phyloP scores from a whole-genome alignment of 2,888 invertebrate genomes.

The Parnassius apollo region DNA sequence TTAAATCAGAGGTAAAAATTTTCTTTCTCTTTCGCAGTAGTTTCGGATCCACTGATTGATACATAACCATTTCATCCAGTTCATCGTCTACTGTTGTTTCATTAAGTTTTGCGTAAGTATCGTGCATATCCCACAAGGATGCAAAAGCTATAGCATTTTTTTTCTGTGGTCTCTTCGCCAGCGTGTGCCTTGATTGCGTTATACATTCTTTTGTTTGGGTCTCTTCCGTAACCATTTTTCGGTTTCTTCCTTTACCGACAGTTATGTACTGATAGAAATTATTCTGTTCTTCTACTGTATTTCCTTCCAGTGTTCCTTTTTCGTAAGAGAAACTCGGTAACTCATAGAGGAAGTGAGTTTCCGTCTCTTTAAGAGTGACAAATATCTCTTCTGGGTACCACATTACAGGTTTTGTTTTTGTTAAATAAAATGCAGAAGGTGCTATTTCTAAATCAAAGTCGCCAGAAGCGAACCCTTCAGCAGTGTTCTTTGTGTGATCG shows the following conservation, averaged over 20 bases:
- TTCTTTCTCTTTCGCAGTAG: constrained; percentile 56
- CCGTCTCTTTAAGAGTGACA: constrained; percentile 84
- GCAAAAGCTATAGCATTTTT: constrained; percentile 84
- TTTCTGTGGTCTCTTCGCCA: constrained; percentile 77
- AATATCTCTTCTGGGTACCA: constrained; percentile 81
- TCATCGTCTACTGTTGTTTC: constrained; percentile 46
- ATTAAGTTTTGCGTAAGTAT: constrained; percentile 82
- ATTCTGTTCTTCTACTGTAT: constrained; percentile 82
- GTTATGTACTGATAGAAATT: constrained; percentile 85
- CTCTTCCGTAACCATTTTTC: constrained; percentile 84
- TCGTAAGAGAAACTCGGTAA: constrained; percentile 83
- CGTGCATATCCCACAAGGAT: constrained; percentile 89
- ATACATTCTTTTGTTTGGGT: constrained; percentile 84
- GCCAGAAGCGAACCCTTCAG: constrained; percentile 50
- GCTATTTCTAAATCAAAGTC: constrained; percentile 54
- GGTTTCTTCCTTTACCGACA: constrained; percentile 83
- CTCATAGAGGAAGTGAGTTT: constrained; percentile 83
- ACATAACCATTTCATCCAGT: constrained; percentile 73
- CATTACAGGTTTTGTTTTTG: constrained; percentile 51
- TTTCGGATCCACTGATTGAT: constrained; percentile 58
- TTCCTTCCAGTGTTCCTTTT: constrained; percentile 81
- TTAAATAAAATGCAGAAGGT: constrained; percentile 68
- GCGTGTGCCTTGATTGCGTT: constrained; percentile 84
- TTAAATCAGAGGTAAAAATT: constrained; percentile 12
- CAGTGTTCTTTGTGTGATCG: constrained; percentile 72